Percentiles rank a stretch among this genome's conserved stretches.
Evolutionary conservation across 2,113 vertebrate genomes (phyloP).

Genomic region (Pogona vitticeps): DNA sequence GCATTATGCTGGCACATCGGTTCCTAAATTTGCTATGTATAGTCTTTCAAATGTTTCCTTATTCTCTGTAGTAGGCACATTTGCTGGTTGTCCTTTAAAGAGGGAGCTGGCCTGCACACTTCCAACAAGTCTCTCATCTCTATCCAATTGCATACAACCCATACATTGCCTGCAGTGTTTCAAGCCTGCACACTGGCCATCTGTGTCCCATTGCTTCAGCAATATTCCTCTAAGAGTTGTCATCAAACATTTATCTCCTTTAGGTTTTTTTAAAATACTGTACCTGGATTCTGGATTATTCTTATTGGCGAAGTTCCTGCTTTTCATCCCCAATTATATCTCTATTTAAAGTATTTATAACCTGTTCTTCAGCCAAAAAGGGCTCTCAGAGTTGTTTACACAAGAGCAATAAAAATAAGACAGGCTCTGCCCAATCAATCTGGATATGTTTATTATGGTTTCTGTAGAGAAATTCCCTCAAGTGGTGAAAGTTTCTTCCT

Average conservation of each 20-base stretch:
- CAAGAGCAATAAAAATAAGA: not conserved
- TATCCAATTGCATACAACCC: slow-evolving; percentile 19
- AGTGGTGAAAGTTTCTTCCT: no score
- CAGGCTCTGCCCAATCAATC: no score
- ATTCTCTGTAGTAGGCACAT: slow-evolving; percentile 62
- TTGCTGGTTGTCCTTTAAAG: slow-evolving; percentile 59
- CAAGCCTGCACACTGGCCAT: slow-evolving; percentile 68
- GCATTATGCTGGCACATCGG: slow-evolving; percentile 47
- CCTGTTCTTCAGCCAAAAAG: not conserved
- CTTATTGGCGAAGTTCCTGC: slow-evolving; percentile 58
- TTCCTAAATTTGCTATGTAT: slow-evolving; percentile 35
- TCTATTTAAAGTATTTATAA: not conserved
- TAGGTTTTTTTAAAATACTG: slow-evolving; percentile 56
- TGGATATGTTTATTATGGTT: no score
- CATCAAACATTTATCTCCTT: slow-evolving; percentile 72
- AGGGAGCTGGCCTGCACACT: slow-evolving; percentile 24
- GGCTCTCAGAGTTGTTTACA: not conserved
- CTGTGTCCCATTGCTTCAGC: slow-evolving; percentile 71
- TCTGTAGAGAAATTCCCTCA: no score
- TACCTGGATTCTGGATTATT: slow-evolving; percentile 70
- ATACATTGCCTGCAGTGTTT: slow-evolving; percentile 62
- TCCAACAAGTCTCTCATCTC: slow-evolving; percentile 56
- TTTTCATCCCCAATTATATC: slow-evolving; percentile 31
- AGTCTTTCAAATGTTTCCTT: slow-evolving; percentile 44
- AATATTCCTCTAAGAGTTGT: slow-evolving; percentile 70